These are phyloP conservation scores for Sceloporus undulatus DNA, from an alignment of 2,113 vertebrate genomes.

Conservation along the genomic window DNA sequence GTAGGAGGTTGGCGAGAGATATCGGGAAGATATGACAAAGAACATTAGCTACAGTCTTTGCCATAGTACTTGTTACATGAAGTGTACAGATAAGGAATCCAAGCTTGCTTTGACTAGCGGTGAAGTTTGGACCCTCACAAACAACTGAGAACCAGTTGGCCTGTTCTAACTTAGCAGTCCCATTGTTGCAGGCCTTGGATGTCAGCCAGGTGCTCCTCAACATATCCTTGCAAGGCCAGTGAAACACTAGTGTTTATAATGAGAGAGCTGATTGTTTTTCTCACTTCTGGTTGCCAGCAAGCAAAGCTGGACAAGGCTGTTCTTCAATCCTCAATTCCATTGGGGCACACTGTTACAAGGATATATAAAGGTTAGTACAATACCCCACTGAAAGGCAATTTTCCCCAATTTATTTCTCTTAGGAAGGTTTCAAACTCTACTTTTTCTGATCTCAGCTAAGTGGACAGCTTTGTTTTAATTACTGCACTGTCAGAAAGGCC, in stretches of 20 bases:
- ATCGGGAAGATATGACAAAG: neutral
- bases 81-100: conserved; percentile 44
- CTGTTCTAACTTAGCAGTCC: conserved; percentile 48
- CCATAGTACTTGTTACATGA: conserved; percentile 67
- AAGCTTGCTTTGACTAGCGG: conserved; percentile 55
- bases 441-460: conserved; percentile 48
- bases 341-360: conserved; percentile 35
- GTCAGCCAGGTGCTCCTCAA: conserved; percentile 50
- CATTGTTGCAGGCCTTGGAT: conserved; percentile 46
- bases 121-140: conserved; percentile 41
- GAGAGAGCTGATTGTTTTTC: conserved; percentile 50
- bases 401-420: conserved; percentile 43
- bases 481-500: conserved; percentile 25
- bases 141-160: conserved; percentile 42
- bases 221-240: conserved; percentile 39
- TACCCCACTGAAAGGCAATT: conserved; percentile 19
- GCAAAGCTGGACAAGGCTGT: conserved; percentile 21
- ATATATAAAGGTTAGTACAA: conserved; percentile 15
- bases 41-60: conserved; percentile 40
- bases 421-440: conserved; percentile 25
- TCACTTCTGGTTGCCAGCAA: conserved; percentile 36
- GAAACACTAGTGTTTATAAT: conserved; percentile 24
- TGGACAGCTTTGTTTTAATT: conserved; percentile 59
- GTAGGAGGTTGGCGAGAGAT: conserved; percentile 74
- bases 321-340: conserved; percentile 48